Evolutionary conservation across 2,888 invertebrate genomes (phyloP).

Genomic region (Nezara viridula): DNA sequence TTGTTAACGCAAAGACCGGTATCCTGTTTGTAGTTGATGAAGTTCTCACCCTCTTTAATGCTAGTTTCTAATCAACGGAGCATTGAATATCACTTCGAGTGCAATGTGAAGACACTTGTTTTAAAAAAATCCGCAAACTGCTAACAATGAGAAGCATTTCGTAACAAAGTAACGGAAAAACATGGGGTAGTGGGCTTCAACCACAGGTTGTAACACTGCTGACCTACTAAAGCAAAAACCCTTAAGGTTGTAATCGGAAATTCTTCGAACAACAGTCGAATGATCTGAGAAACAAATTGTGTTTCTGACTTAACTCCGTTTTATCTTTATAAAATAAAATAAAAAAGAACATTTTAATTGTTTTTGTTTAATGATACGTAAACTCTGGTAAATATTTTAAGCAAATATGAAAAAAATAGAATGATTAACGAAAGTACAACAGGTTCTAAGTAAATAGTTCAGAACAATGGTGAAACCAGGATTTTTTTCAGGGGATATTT

Average conservation of each 20-base stretch:
- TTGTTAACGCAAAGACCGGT: neutral
- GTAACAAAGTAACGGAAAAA: conserved; percentile 18
- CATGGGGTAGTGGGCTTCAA: neutral
- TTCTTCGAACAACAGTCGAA: too few species aligned
- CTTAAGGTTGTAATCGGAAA: neutral
- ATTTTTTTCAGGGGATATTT: too few species aligned
- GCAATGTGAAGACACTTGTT: neutral
- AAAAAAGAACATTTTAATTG: too few species aligned
- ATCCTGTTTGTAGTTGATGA: neutral
- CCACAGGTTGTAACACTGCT: neutral
- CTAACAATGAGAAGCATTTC: neutral
- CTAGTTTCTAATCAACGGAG: neutral
- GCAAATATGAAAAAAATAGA: too few species aligned
- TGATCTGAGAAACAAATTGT: too few species aligned
- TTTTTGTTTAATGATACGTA: too few species aligned
- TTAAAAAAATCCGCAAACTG: neutral
- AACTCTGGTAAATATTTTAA: too few species aligned
- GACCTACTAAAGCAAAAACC: neutral
- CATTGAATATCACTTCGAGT: neutral
- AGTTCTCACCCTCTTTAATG: neutral
- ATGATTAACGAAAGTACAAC: too few species aligned
- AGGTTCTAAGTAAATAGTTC: too few species aligned
- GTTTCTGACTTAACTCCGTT: too few species aligned
- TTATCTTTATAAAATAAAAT: too few species aligned
- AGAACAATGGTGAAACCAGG: too few species aligned